These are phyloP conservation scores for Petrophora chlorosata DNA, from an alignment of 2,888 invertebrate genomes.

Conservation along the genomic window DNA sequence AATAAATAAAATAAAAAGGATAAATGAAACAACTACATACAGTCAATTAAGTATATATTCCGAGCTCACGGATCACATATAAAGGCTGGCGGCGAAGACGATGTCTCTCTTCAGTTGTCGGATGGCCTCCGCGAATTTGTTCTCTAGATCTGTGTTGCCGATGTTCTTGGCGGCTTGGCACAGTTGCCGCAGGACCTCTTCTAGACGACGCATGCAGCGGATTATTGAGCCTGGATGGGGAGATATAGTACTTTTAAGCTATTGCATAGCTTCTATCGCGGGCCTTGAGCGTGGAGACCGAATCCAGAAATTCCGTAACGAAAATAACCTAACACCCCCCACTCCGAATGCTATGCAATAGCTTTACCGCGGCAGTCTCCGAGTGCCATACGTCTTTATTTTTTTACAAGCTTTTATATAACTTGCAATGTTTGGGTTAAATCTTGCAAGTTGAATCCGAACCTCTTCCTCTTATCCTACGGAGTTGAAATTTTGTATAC, in stretches of 20 bases:
- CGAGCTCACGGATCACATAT: slow-evolving; percentile 72
- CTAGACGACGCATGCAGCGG: slow-evolving; percentile 96
- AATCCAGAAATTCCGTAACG: too few species aligned
- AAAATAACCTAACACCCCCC: too few species aligned
- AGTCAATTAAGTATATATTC: slow-evolving; percentile 5
- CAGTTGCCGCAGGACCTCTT: slow-evolving; percentile 97
- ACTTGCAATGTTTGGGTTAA: too few species aligned
- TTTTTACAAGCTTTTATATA: too few species aligned
- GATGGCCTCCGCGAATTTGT: slow-evolving; percentile 97
- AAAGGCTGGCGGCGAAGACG: slow-evolving; percentile 99
- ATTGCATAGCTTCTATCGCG: background rate
- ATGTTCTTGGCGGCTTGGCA: slow-evolving; percentile 98
- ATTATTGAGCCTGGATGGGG: slow-evolving; percentile 85
- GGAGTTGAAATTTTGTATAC: too few species aligned
- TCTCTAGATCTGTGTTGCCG: slow-evolving; percentile 97
- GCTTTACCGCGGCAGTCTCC: too few species aligned
- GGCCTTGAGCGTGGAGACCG: too few species aligned
- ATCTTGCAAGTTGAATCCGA: too few species aligned
- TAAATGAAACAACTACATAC: slow-evolving; percentile 2
- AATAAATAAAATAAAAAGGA: background rate
- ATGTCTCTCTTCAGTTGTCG: slow-evolving; percentile 98
- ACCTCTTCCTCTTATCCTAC: too few species aligned
- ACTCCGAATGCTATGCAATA: too few species aligned
- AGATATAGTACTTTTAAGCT: too few species aligned
- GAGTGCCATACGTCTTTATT: too few species aligned